Percentiles rank a stretch among this genome's conserved stretches.
Evolutionary conservation across 2,888 invertebrate genomes (phyloP).

Genomic region (Cephonodes hylas): DNA sequence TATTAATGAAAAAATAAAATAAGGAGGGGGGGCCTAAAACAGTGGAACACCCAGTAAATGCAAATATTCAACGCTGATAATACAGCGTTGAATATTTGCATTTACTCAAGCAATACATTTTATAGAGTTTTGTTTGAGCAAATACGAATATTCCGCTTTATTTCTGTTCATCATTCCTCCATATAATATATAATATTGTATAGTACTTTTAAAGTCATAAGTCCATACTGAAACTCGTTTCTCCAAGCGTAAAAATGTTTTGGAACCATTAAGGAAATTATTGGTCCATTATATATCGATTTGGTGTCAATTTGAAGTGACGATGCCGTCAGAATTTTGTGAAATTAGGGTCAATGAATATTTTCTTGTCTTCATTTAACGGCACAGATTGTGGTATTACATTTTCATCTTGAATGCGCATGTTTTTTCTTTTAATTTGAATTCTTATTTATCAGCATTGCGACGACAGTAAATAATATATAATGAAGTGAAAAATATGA

Average conservation of each 20-base stretch:
- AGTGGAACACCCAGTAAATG: too few relatives aligned
- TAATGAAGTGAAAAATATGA: too few relatives aligned
- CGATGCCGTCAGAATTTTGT: neutral
- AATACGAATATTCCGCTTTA: too few relatives aligned
- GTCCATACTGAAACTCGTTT: neutral
- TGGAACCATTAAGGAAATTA: constrained; percentile 37
- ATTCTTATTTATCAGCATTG: neutral
- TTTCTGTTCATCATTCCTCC: too few relatives aligned
- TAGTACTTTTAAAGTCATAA: neutral
- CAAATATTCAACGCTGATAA: too few relatives aligned
- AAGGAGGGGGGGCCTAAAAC: too few relatives aligned
- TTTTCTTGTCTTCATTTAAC: neutral
- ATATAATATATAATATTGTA: neutral
- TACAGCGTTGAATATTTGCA: too few relatives aligned
- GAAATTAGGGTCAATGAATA: neutral
- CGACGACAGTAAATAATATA: too few relatives aligned
- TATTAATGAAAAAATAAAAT: too few relatives aligned
- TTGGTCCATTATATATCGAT: constrained; percentile 51
- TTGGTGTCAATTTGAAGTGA: constrained; percentile 24
- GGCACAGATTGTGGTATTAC: neutral
- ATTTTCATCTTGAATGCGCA: neutral
- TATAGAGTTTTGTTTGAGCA: too few relatives aligned
- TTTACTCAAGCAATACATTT: too few relatives aligned
- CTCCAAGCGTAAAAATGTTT: neutral
- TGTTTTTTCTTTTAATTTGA: neutral